phyloP scores from a whole-genome alignment of 2,888 invertebrate species.

The Catocala nupta region DNA sequence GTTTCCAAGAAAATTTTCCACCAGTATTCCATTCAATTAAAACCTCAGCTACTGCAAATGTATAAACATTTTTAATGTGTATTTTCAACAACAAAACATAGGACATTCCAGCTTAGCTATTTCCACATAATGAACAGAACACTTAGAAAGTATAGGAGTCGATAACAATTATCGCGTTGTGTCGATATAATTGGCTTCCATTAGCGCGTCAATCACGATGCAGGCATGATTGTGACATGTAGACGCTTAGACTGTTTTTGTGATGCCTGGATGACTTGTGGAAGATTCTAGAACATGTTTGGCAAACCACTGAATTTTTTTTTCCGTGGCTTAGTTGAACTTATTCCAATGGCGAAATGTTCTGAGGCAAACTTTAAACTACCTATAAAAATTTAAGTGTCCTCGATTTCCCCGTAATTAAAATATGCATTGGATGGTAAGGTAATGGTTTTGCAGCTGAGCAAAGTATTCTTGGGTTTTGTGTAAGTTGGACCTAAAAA shows the following conservation, averaged over 20 bases:
- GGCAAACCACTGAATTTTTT: too few species aligned
- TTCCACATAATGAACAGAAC: slow-evolving; percentile 23
- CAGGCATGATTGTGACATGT: slow-evolving; percentile 4
- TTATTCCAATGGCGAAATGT: too few species aligned
- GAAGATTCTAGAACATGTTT: too few species aligned
- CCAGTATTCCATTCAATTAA: background rate
- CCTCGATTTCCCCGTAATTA: too few species aligned
- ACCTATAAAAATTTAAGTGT: too few species aligned
- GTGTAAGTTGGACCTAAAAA: too few species aligned
- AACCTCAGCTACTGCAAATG: background rate
- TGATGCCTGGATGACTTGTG: background rate
- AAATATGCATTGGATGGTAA: too few species aligned
- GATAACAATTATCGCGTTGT: slow-evolving; percentile 47
- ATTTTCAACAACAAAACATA: background rate
- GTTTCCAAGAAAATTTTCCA: too few species aligned
- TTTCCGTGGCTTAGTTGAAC: too few species aligned
- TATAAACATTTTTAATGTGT: background rate
- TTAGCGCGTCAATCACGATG: slow-evolving; percentile 46
- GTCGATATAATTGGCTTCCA: slow-evolving; percentile 39
- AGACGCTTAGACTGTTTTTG: slow-evolving; percentile 4
- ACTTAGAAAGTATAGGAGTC: slow-evolving; percentile 48
- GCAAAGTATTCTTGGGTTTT: too few species aligned
- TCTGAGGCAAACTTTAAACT: too few species aligned
- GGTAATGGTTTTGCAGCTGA: too few species aligned
- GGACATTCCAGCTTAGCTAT: slow-evolving; percentile 12